Evolutionary conservation across 2,888 invertebrate species (phyloP).

Genomic region (Leptogaster cylindrica): DNA sequence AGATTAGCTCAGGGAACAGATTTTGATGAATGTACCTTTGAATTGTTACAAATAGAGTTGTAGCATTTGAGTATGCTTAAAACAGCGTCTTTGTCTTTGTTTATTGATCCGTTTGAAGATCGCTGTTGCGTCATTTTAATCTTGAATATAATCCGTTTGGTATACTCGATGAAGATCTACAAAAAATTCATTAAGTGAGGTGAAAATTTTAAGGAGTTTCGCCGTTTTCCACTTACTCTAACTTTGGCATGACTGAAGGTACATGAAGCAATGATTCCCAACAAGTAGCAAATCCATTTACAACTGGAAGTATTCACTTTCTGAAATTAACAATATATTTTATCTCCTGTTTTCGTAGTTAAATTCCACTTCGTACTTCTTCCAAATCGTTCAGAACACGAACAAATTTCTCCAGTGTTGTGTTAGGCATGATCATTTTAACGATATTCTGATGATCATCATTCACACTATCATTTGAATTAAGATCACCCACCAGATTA

Average conservation of each 20-base stretch:
- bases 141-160: conserved; percentile 55
- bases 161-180: conserved; percentile 60
- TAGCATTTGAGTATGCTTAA: conserved; percentile 54
- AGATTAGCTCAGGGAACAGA: background rate
- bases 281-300: conserved; percentile 52
- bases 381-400: conserved; percentile 40
- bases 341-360: background rate
- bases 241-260: conserved; percentile 57
- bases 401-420: conserved; percentile 56
- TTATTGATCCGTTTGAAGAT: conserved; percentile 50
- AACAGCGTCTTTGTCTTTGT: conserved; percentile 47
- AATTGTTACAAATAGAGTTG: conserved; percentile 53
- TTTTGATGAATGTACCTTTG: conserved; percentile 50
- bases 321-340: conserved; percentile 24
- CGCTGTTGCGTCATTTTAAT: conserved; percentile 51
- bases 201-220: background rate
- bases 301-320: conserved; percentile 45
- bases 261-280: conserved; percentile 55
- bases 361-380: conserved; percentile 20
- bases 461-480: conserved; percentile 44
- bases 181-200: conserved; percentile 2
- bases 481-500: conserved; percentile 54
- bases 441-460: conserved; percentile 52
- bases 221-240: conserved; percentile 53
- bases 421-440: conserved; percentile 49